Percentiles rank a stretch among this genome's conserved stretches.
Evolutionary conservation across 2,888 invertebrate genomes (phyloP).

Genomic region (Megalurothrips usitatus): DNA sequence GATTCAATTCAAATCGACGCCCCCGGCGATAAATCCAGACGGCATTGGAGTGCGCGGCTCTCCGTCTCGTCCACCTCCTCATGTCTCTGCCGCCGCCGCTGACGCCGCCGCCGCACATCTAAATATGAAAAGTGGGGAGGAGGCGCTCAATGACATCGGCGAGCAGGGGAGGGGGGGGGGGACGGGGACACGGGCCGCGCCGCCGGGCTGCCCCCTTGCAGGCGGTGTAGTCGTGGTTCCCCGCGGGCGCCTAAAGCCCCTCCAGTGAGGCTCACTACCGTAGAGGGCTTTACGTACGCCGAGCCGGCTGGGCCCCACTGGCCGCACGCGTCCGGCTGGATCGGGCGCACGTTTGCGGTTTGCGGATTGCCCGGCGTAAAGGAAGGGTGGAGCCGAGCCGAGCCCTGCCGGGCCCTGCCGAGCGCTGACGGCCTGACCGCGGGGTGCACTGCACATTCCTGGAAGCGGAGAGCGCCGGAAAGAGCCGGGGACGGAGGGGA

Average conservation of each 20-base stretch:
- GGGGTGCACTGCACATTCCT: background rate
- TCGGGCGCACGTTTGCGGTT: too few species aligned
- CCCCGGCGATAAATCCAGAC: constrained; percentile 24
- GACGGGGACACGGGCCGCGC: background rate
- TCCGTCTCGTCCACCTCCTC: background rate
- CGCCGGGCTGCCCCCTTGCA: background rate
- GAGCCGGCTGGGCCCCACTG: too few species aligned
- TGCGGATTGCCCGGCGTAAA: background rate
- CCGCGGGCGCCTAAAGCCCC: too few species aligned
- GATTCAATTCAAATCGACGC: constrained; percentile 26
- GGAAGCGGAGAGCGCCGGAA: background rate
- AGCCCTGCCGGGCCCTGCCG: too few species aligned
- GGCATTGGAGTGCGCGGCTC: background rate
- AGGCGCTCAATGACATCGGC: background rate
- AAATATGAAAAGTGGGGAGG: background rate
- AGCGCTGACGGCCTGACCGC: background rate
- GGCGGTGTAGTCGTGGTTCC: too few species aligned
- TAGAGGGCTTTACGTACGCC: too few species aligned
- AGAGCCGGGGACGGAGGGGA: too few species aligned
- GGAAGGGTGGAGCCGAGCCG: background rate
- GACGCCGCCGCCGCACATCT: background rate
- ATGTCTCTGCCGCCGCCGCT: background rate
- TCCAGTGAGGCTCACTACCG: too few species aligned
- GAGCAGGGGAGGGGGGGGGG: background rate
- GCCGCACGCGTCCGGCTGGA: too few species aligned